Evolutionary conservation across 2,797 vertebrate genomes (phyloP).

Genomic region (Pteropus rufus): DNA sequence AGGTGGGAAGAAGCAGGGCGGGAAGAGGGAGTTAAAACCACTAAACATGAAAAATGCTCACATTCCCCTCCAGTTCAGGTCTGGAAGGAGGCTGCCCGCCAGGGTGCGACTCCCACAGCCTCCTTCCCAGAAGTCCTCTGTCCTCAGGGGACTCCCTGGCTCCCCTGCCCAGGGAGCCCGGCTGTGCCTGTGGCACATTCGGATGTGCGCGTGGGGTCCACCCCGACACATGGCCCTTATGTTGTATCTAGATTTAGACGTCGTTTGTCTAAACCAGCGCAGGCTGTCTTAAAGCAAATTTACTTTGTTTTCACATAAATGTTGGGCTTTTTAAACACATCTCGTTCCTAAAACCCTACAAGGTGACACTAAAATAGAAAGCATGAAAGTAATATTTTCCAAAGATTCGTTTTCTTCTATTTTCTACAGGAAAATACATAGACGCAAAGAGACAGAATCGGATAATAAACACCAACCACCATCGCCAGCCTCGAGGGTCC

Average conservation of each 20-base stretch:
- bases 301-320: not conserved
- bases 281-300: not conserved
- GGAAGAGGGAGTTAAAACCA: not conserved
- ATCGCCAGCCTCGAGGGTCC: not conserved
- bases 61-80: too few relatives aligned
- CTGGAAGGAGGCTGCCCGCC: not conserved
- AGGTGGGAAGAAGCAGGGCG: too few relatives aligned
- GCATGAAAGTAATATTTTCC: not conserved
- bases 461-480: not conserved
- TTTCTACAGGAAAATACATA: not conserved
- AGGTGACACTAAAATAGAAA: not conserved
- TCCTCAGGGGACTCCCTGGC: not conserved
- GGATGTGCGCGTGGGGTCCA: too few relatives aligned
- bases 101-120: not conserved
- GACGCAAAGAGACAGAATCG: not conserved
- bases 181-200: too few relatives aligned
- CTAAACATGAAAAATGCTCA: accelerated
- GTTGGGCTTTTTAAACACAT: not conserved
- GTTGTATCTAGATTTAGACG: not conserved
- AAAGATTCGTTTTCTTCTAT: not conserved
- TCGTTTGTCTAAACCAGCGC: not conserved
- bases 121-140: not conserved
- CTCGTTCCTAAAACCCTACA: not conserved
- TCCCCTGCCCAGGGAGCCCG: too few relatives aligned
- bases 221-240: too few relatives aligned